A percentile compares a stretch with the other conserved stretches of the same genome.
phyloP scores from a whole-genome alignment of 1,140 invertebrate species.

The Acromyrmex heyeri region DNA sequence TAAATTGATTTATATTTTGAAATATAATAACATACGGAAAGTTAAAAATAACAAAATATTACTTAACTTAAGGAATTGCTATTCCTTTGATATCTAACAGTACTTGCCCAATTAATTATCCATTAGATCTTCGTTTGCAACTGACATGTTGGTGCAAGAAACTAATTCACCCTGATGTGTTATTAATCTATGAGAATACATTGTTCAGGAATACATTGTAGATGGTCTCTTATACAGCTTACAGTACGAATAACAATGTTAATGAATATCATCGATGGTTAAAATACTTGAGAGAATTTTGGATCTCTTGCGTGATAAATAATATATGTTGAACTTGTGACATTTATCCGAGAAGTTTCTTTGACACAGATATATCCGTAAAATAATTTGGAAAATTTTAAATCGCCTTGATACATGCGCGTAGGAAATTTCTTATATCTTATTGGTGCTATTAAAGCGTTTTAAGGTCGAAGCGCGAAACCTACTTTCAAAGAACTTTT shows the following conservation, averaged over 20 bases:
- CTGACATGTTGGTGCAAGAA: not conserved
- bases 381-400: constrained; percentile 6
- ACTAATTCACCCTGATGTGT: not conserved
- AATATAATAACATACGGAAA: no score
- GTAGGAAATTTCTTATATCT: constrained; percentile 15
- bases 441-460: not conserved
- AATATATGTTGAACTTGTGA: constrained; percentile 38
- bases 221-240: not conserved
- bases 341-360: constrained; percentile 36
- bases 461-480: constrained; percentile 30
- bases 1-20: no score
- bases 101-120: constrained; percentile 1
- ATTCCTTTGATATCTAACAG: no score
- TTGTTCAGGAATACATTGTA: not conserved
- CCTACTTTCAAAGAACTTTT: constrained; percentile 38
- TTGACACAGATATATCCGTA: constrained; percentile 25
- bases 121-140: not conserved
- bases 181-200: not conserved
- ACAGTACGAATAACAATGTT: not conserved
- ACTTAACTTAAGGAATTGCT: no score
- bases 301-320: constrained; percentile 22
- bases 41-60: no score
- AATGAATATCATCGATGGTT: not conserved
- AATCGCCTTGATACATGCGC: not conserved
- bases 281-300: not conserved